These are phyloP conservation scores for Coendou prehensilis DNA, from an alignment of 2,797 vertebrate species.

Conservation along the genomic window DNA sequence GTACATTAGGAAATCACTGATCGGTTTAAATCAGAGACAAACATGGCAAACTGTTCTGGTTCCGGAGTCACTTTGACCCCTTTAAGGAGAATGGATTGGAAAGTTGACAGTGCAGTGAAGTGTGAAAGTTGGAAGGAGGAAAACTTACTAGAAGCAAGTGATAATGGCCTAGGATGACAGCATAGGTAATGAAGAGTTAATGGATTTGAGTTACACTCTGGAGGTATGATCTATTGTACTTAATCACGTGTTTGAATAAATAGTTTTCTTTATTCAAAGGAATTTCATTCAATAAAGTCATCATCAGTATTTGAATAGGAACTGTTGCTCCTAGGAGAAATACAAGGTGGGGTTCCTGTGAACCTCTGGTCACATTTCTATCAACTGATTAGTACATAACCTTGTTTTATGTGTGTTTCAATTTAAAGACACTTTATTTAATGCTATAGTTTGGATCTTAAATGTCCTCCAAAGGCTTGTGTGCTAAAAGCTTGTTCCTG, in stretches of 20 bases:
- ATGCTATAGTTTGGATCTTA: not conserved
- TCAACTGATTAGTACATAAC: not conserved
- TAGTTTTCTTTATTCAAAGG: not conserved
- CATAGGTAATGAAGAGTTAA: not conserved
- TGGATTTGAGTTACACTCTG: conserved; percentile 2
- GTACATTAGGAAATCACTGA: not conserved
- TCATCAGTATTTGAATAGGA: not conserved
- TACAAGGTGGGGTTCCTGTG: not conserved
- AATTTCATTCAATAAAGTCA: conserved; percentile 20
- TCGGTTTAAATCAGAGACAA: not conserved
- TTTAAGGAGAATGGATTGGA: not conserved
- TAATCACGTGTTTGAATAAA: not conserved
- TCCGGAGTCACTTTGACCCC: not conserved
- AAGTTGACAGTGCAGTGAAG: not conserved
- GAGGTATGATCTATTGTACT: not conserved
- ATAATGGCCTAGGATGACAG: not conserved
- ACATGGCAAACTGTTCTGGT: not conserved
- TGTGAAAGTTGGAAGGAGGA: not conserved
- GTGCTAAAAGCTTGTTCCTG: not conserved
- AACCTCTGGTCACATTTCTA: not conserved
- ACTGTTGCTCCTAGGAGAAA: not conserved
- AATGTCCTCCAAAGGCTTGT: not conserved
- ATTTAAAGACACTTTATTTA: conserved; percentile 8
- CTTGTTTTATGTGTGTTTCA: conserved; percentile 42
- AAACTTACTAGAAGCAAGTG: not conserved